Conservation (phyloP, 2,888 invertebrate species). For the Pandemis cinnamomeana region DNA sequence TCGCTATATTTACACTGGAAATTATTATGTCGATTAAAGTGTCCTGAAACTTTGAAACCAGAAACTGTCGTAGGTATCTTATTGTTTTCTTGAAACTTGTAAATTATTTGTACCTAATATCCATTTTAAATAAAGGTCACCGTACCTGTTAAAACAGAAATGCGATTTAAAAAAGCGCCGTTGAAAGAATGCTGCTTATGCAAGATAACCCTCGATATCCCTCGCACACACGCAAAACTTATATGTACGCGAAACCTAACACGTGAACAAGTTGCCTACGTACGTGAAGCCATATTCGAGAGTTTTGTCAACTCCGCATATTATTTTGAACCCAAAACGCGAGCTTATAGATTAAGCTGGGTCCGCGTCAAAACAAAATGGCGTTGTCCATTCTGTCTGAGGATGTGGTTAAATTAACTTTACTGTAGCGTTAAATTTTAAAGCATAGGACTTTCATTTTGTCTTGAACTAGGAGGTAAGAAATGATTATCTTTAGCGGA, state of each 20-base stretch:
- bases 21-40: no score
- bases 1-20: no score
- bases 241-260: not conserved
- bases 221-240: slow-evolving; percentile 26
- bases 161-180: slow-evolving; percentile 1
- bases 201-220: slow-evolving; percentile 20
- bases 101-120: no score
- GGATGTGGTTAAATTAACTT: slow-evolving; percentile 11
- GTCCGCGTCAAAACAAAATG: slow-evolving; percentile 24
- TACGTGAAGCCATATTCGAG: slow-evolving; percentile 23
- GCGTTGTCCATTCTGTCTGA: slow-evolving; percentile 13
- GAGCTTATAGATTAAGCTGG: slow-evolving; percentile 34
- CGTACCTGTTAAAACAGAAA: not conserved
- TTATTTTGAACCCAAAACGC: slow-evolving; percentile 32
- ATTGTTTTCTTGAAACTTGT: no score
- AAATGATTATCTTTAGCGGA: not conserved
- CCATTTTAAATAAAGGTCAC: not conserved
- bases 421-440: slow-evolving; percentile 1
- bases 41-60: no score
- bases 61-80: no score
- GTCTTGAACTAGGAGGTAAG: not conserved
- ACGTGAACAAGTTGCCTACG: slow-evolving; percentile 17
- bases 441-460: not conserved
- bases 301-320: slow-evolving; percentile 36
- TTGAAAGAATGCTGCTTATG: slow-evolving; percentile 3